Conservation (phyloP, 2,113 vertebrate species). For the Rhea pennata region DNA sequence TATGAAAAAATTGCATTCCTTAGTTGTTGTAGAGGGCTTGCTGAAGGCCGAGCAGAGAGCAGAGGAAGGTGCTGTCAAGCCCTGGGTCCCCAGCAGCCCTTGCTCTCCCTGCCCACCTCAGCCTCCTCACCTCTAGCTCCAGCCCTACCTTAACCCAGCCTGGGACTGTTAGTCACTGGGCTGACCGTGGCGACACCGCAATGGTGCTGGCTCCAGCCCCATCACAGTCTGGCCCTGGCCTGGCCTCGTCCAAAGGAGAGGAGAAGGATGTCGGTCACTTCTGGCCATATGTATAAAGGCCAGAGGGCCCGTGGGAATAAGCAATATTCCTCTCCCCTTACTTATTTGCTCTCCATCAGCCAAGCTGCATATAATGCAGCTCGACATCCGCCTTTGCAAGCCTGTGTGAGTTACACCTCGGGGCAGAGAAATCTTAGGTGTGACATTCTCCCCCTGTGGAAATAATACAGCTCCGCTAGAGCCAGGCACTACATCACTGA, state of each 20-base stretch:
- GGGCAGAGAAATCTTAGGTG: neutral
- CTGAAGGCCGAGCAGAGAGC: neutral
- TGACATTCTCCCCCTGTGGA: neutral
- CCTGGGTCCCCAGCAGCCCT: neutral
- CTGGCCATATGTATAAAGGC: neutral
- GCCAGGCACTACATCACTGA: neutral
- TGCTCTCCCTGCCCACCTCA: neutral
- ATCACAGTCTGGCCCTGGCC: neutral
- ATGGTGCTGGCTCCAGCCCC: neutral
- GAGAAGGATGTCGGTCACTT: neutral
- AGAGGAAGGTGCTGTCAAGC: neutral
- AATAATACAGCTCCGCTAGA: neutral
- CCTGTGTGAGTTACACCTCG: neutral
- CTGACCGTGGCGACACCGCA: no score
- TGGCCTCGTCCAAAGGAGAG: neutral
- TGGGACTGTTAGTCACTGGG: neutral
- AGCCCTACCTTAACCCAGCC: neutral
- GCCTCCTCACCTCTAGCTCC: no score
- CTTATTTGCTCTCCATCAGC: neutral
- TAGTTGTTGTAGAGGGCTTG: neutral
- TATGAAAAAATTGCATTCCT: neutral
- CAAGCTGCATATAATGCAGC: accelerated
- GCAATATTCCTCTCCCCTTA: neutral
- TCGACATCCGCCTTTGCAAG: neutral
- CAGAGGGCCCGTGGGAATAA: neutral